Evolutionary conservation across 2,797 vertebrate species (phyloP).

Genomic region (Malurus leucopterus): DNA sequence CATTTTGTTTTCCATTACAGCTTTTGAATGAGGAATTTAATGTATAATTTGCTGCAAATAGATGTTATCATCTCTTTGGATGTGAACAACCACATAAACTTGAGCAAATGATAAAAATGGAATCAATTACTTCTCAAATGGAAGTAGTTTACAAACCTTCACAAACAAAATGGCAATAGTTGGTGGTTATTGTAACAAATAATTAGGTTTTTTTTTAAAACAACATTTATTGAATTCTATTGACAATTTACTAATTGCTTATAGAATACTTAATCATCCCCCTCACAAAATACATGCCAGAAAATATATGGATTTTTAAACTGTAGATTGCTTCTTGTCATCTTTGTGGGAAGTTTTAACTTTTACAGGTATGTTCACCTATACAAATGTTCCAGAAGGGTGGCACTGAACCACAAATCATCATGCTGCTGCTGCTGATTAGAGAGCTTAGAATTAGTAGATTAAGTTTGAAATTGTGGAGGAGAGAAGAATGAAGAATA

Average conservation of each 20-base stretch:
- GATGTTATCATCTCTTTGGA: slow-evolving; percentile 80
- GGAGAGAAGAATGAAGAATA: not conserved
- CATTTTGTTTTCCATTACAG: slow-evolving; percentile 80
- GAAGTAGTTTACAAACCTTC: slow-evolving; percentile 78
- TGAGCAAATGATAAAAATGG: slow-evolving; percentile 80
- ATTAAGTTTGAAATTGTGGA: not conserved
- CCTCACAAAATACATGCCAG: not conserved
- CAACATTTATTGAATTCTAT: slow-evolving; percentile 73
- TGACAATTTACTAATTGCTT: slow-evolving; percentile 70
- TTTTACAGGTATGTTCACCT: not conserved
- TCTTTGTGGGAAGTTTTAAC: not conserved
- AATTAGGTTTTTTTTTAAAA: slow-evolving; percentile 71
- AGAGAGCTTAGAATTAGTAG: not conserved
- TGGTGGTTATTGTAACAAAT: slow-evolving; percentile 75
- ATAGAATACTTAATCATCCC: slow-evolving; percentile 39
- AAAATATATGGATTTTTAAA: slow-evolving; percentile 9
- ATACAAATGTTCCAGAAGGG: not conserved
- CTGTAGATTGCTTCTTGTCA: not conserved
- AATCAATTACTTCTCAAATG: slow-evolving; percentile 80
- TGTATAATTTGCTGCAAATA: slow-evolving; percentile 83
- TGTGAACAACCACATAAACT: slow-evolving; percentile 77
- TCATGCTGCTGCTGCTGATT: not conserved
- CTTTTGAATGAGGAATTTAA: slow-evolving; percentile 80
- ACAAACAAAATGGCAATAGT: slow-evolving; percentile 69
- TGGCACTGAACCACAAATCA: not conserved